These are phyloP conservation scores for Pleuronectes platessa DNA, from an alignment of 2,113 vertebrate genomes.

Conservation along the genomic window DNA sequence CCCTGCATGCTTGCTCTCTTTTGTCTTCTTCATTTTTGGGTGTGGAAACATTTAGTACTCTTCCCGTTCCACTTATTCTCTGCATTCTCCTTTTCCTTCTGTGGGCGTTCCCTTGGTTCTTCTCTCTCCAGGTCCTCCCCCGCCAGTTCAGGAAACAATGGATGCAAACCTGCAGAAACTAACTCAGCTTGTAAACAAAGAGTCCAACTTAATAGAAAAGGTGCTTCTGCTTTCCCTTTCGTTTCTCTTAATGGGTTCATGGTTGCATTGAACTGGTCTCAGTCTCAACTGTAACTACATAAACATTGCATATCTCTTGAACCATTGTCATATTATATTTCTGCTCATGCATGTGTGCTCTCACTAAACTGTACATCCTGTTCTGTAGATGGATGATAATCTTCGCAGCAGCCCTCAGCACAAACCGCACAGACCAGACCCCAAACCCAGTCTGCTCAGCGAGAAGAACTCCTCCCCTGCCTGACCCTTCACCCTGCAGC, in stretches of 20 bases:
- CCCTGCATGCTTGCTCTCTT: conserved; percentile 3
- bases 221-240: conserved; percentile 83
- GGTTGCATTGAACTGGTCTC: conserved; percentile 35
- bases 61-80: conserved; percentile 24
- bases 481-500: conserved; percentile 71
- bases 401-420: conserved; percentile 97
- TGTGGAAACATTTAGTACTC: conserved; percentile 6
- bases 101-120: conserved; percentile 49
- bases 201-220: conserved; percentile 99
- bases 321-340: conserved; percentile 1
- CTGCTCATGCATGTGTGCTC: neutral
- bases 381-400: conserved; percentile 95
- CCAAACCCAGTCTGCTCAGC: conserved; percentile 84
- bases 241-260: conserved; percentile 62
- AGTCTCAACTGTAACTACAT: conserved; percentile 1
- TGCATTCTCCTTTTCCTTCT: conserved; percentile 26
- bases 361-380: conserved; percentile 62
- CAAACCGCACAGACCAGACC: conserved; percentile 86
- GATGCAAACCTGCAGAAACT: conserved; percentile 99
- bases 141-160: conserved; percentile 88
- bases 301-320: neutral
- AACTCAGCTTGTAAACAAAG: conserved; percentile 99
- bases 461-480: conserved; percentile 84
- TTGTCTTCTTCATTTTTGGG: conserved; percentile 1
- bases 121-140: conserved; percentile 85